Conservation (phyloP, 2,888 invertebrate genomes). For the Neoaliturus tenellus region DNA sequence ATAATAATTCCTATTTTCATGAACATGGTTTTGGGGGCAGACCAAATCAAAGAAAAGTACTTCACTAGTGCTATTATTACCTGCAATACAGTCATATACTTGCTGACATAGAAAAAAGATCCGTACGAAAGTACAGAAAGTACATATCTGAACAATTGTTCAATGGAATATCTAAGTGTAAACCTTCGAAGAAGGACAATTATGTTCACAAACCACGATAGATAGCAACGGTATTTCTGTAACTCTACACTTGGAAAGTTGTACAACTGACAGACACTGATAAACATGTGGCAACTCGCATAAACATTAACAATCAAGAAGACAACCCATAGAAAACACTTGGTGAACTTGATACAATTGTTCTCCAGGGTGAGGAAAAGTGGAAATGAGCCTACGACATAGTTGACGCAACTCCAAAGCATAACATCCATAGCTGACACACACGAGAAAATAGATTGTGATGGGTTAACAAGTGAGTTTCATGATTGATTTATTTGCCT, state of each 20-base stretch:
- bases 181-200: not conserved
- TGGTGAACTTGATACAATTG: not conserved
- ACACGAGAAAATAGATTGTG: no score
- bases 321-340: not conserved
- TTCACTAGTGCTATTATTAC: not conserved
- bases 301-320: not conserved
- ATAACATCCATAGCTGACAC: not conserved
- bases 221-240: not conserved
- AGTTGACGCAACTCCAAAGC: not conserved
- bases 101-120: not conserved
- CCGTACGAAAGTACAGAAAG: not conserved
- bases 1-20: not conserved
- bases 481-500: no score
- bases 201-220: not conserved
- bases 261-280: not conserved
- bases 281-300: not conserved
- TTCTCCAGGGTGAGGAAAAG: not conserved
- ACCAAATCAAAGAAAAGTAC: not conserved
- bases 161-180: not conserved
- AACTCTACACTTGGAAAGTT: not conserved
- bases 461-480: no score
- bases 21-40: not conserved
- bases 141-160: not conserved
- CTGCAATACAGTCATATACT: not conserved
- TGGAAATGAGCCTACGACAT: not conserved